Evolutionary conservation across 2,888 invertebrate species (phyloP).

Genomic region (Drosophila greeni): DNA sequence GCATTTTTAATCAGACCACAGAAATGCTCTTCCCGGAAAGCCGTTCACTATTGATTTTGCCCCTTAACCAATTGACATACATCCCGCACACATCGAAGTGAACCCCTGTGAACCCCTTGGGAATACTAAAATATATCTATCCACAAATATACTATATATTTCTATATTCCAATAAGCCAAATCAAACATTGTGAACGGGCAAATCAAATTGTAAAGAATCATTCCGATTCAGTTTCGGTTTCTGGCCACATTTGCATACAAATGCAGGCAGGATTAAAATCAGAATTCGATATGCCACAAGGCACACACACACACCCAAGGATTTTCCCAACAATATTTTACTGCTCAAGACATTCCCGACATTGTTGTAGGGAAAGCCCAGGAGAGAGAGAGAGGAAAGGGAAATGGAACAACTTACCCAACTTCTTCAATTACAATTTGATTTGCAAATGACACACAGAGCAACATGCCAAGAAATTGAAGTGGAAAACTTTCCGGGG

Average conservation of each 20-base stretch:
- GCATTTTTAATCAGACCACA: constrained; percentile 56
- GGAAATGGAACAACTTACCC: constrained; percentile 16
- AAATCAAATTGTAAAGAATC: constrained; percentile 28
- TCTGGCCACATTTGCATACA: constrained; percentile 41
- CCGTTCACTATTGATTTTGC: constrained; percentile 58
- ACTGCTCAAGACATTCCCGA: constrained; percentile 28
- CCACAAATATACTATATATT: not conserved
- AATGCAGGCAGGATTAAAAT: constrained; percentile 38
- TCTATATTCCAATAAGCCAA: constrained; percentile 35
- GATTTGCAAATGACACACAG: constrained; percentile 61
- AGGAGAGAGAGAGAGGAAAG: not conserved
- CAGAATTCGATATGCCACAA: constrained; percentile 31
- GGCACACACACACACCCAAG: constrained; percentile 14
- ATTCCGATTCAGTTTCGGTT: constrained; percentile 21
- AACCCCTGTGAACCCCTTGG: constrained; percentile 23
- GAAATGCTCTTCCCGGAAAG: constrained; percentile 56
- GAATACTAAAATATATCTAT: constrained; percentile 9
- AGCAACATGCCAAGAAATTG: constrained; percentile 50
- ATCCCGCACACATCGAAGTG: constrained; percentile 19
- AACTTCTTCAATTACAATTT: constrained; percentile 62
- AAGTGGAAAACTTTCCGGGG: constrained; percentile 42
- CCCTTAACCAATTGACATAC: constrained; percentile 43
- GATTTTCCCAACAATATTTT: constrained; percentile 44
- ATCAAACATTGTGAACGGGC: constrained; percentile 33
- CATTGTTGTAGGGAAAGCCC: constrained; percentile 21